A percentile compares a stretch with the other conserved stretches of the same genome.
phyloP scores from a whole-genome alignment of 1,140 invertebrate genomes.

The Eciton burchellii region DNA sequence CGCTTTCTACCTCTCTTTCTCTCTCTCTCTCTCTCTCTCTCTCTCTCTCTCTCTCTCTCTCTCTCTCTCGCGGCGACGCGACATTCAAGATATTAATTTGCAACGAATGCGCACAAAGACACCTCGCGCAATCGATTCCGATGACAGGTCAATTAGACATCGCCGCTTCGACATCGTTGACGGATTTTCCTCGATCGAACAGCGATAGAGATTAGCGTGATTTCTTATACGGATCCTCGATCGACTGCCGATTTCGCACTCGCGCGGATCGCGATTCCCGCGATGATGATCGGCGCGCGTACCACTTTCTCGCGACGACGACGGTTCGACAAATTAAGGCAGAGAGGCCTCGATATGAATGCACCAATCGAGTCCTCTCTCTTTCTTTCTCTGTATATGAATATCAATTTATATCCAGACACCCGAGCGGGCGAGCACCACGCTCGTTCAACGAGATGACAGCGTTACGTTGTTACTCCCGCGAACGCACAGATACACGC shows the following conservation, averaged over 20 bases:
- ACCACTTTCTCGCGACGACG: conserved; percentile 8
- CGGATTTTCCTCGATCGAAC: conserved; percentile 46
- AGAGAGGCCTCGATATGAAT: background rate
- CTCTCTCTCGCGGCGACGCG: conserved; percentile 36
- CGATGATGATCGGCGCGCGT: conserved; percentile 9
- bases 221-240: conserved; percentile 21
- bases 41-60: too few species aligned
- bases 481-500: conserved; percentile 26
- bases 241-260: conserved; percentile 34
- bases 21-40: too few species aligned
- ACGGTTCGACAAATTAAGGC: conserved; percentile 38
- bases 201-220: conserved; percentile 4
- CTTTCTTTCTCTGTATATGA: conserved; percentile 17
- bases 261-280: background rate
- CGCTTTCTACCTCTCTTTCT: too few species aligned
- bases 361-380: conserved; percentile 2
- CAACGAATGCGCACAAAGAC: conserved; percentile 4
- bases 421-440: background rate
- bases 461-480: conserved; percentile 36
- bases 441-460: conserved; percentile 52
- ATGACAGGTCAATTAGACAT: conserved; percentile 66
- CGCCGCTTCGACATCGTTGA: conserved; percentile 13
- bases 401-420: conserved; percentile 40
- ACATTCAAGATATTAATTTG: conserved; percentile 62
- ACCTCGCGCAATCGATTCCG: conserved; percentile 48